These are phyloP conservation scores for Fragum fragum DNA, from an alignment of 2,888 invertebrate species.

Conservation along the genomic window DNA sequence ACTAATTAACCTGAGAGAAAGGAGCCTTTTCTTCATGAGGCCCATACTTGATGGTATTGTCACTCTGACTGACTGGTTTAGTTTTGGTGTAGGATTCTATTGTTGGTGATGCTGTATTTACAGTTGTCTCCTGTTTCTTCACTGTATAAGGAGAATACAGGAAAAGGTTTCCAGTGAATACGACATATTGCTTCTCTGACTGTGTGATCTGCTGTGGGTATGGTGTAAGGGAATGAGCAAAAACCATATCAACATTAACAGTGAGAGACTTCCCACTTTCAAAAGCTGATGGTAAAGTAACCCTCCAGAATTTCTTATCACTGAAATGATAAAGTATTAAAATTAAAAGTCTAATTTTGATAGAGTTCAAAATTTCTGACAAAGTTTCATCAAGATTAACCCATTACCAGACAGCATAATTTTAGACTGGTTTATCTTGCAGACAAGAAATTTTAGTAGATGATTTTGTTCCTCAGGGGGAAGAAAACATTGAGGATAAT, in stretches of 20 bases:
- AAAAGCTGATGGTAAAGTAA: slow-evolving; percentile 79
- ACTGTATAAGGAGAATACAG: slow-evolving; percentile 94
- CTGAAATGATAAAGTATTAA: slow-evolving; percentile 36
- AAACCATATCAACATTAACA: slow-evolving; percentile 88
- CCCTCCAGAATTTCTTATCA: slow-evolving; percentile 79
- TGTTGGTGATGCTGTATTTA: slow-evolving; percentile 92
- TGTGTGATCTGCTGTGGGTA: slow-evolving; percentile 96
- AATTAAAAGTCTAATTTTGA: too few relatives aligned
- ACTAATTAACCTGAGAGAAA: slow-evolving; percentile 86
- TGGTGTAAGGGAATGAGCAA: slow-evolving; percentile 92
- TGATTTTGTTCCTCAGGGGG: too few relatives aligned
- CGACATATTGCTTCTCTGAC: slow-evolving; percentile 96
- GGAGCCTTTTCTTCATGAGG: slow-evolving; percentile 93
- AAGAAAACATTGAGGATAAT: too few relatives aligned
- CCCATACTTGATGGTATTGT: slow-evolving; percentile 95
- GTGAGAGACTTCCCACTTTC: slow-evolving; percentile 81
- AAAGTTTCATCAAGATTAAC: too few relatives aligned
- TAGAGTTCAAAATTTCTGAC: too few relatives aligned
- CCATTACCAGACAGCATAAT: too few relatives aligned
- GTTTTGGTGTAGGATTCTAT: slow-evolving; percentile 89
- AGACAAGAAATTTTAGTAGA: too few relatives aligned
- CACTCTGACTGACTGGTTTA: slow-evolving; percentile 89
- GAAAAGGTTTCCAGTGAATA: slow-evolving; percentile 94
- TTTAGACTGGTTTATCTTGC: too few relatives aligned
- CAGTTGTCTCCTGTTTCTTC: slow-evolving; percentile 93